Conservation (phyloP, 2,888 invertebrate species). For the Meandrusa payeni region DNA sequence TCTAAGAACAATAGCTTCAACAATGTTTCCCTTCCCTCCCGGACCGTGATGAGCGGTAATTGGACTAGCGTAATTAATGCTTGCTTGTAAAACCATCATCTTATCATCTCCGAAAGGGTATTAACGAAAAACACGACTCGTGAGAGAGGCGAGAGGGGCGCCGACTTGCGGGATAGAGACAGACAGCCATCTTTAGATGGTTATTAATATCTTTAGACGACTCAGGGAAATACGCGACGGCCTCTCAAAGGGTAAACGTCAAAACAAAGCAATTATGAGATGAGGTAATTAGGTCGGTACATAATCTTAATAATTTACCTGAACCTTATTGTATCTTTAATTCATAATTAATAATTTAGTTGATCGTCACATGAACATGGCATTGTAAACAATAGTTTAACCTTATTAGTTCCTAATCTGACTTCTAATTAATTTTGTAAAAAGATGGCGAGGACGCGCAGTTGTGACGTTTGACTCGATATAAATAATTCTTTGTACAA, state of each 20-base stretch:
- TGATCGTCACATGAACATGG: too few species aligned
- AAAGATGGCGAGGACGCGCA: too few species aligned
- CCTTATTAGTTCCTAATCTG: too few species aligned
- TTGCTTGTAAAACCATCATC: conserved; percentile 78
- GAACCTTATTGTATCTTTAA: background rate
- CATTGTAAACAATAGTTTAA: too few species aligned
- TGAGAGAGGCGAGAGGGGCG: conserved; percentile 35
- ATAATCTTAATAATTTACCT: conserved; percentile 57
- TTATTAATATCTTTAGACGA: conserved; percentile 76
- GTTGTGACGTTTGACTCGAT: too few species aligned
- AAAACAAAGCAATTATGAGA: conserved; percentile 78
- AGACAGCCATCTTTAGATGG: conserved; percentile 68
- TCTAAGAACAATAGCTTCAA: conserved; percentile 33
- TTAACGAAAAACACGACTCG: conserved; percentile 71
- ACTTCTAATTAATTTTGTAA: too few species aligned
- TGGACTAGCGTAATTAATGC: conserved; percentile 74
- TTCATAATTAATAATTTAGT: too few species aligned
- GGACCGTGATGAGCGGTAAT: conserved; percentile 58
- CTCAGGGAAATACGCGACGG: conserved; percentile 67
- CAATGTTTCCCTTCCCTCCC: conserved; percentile 46
- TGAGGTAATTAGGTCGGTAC: conserved; percentile 73
- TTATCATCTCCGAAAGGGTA: conserved; percentile 75
- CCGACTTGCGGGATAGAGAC: conserved; percentile 50
- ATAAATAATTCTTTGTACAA: too few species aligned
- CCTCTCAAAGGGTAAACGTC: conserved; percentile 75